phyloP scores from a whole-genome alignment of 2,797 vertebrate species.

The Characodon lateralis region DNA sequence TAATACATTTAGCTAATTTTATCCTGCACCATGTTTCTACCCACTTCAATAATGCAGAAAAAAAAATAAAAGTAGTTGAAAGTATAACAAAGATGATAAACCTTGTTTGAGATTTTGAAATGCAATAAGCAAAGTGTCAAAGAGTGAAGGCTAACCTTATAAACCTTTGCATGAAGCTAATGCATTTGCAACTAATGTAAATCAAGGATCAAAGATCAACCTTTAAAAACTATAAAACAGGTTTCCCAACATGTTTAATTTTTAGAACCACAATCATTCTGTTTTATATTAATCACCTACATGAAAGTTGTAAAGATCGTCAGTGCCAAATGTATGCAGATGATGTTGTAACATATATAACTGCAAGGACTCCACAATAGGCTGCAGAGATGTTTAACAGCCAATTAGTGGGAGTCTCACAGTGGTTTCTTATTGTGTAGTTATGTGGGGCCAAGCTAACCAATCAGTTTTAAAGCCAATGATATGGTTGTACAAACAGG shows the following conservation, averaged over 20 bases:
- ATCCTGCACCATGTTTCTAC: background rate
- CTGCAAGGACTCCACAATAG: background rate
- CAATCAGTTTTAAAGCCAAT: too few relatives aligned
- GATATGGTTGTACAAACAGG: too few relatives aligned
- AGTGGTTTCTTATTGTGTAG: background rate
- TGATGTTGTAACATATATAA: background rate
- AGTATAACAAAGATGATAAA: too few relatives aligned
- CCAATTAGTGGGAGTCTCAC: background rate
- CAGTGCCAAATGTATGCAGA: background rate
- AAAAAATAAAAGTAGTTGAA: too few relatives aligned
- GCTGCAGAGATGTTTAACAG: background rate
- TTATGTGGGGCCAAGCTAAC: too few relatives aligned
- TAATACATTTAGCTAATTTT: background rate
- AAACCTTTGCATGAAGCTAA: too few relatives aligned
- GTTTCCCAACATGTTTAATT: background rate
- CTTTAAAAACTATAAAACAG: background rate
- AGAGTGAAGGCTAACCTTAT: too few relatives aligned
- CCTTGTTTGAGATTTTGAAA: too few relatives aligned
- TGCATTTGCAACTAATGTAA: too few relatives aligned
- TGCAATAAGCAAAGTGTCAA: too few relatives aligned
- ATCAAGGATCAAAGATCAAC: background rate
- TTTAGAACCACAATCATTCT: background rate
- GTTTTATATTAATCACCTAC: background rate
- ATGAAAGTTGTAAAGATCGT: background rate
- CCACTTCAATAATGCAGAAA: background rate